These are phyloP conservation scores for Lymantria monacha DNA, from an alignment of 2,888 invertebrate genomes.

Conservation along the genomic window DNA sequence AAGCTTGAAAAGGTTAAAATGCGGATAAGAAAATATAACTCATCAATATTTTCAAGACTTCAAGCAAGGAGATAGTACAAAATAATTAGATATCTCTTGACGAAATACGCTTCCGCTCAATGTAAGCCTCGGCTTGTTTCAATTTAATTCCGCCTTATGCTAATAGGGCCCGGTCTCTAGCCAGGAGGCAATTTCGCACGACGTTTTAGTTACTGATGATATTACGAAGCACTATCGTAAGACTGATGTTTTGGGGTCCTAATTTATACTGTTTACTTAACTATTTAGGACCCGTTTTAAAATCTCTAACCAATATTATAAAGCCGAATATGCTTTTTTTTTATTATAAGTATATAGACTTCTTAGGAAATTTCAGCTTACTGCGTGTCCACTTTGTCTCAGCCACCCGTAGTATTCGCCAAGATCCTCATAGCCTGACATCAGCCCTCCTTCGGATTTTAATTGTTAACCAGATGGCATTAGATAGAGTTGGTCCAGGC, in stretches of 20 bases:
- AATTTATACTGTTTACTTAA: slow-evolving; percentile 4
- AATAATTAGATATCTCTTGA: background rate
- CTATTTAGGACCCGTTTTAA: background rate
- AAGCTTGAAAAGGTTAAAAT: too few species aligned
- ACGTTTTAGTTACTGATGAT: slow-evolving; percentile 48
- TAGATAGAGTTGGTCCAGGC: too few species aligned
- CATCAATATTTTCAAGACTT: background rate
- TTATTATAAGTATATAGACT: too few species aligned
- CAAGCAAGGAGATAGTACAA: background rate
- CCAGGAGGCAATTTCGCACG: slow-evolving; percentile 52
- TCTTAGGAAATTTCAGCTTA: too few species aligned
- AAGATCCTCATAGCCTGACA: too few species aligned
- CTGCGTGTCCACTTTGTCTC: too few species aligned
- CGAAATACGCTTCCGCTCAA: slow-evolving; percentile 3
- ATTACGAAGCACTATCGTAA: slow-evolving; percentile 33
- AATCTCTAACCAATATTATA: too few species aligned
- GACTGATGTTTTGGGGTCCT: slow-evolving; percentile 15
- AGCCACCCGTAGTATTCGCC: too few species aligned
- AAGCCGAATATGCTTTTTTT: too few species aligned
- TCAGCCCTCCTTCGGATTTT: too few species aligned
- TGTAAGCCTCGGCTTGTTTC: slow-evolving; percentile 3
- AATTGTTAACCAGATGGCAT: too few species aligned
- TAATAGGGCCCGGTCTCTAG: slow-evolving; percentile 48
- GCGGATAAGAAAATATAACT: background rate
- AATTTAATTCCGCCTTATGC: slow-evolving; percentile 56